phyloP scores from a whole-genome alignment of 2,113 vertebrate genomes.

The Sialia sialis region DNA sequence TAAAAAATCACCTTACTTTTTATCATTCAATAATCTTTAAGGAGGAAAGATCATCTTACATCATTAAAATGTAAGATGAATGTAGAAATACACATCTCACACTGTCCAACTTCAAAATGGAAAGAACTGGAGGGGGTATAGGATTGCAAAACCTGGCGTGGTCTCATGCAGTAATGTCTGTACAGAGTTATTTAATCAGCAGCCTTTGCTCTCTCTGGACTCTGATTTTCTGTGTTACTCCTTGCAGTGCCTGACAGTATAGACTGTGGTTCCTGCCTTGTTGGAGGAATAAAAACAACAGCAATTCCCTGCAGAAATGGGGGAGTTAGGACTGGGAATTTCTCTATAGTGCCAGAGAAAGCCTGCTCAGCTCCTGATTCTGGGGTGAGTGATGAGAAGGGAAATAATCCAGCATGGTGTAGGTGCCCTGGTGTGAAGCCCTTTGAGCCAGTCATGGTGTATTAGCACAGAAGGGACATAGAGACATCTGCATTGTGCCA shows the following conservation, averaged over 20 bases:
- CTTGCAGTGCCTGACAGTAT: slow-evolving; percentile 80
- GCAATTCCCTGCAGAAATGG: slow-evolving; percentile 82
- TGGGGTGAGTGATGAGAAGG: slow-evolving; percentile 70
- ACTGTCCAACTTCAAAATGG: background rate
- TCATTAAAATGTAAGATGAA: background rate
- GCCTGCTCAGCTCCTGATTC: slow-evolving; percentile 79
- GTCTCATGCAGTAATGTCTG: background rate
- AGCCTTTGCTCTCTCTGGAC: background rate
- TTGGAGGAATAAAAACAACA: slow-evolving; percentile 81
- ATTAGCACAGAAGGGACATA: background rate
- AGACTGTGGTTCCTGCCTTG: slow-evolving; percentile 87
- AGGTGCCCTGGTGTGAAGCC: background rate
- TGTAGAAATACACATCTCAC: background rate
- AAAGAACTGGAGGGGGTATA: background rate
- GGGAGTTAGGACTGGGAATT: slow-evolving; percentile 79
- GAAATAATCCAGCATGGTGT: background rate
- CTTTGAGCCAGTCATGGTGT: background rate
- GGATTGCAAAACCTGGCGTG: background rate
- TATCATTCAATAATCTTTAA: background rate
- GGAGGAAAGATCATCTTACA: background rate
- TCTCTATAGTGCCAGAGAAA: slow-evolving; percentile 82
- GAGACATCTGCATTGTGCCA: background rate
- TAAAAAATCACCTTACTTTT: background rate
- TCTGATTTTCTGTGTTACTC: background rate
- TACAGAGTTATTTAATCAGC: background rate